phyloP scores from a whole-genome alignment of 1,140 invertebrate genomes.

The Euura lappo region DNA sequence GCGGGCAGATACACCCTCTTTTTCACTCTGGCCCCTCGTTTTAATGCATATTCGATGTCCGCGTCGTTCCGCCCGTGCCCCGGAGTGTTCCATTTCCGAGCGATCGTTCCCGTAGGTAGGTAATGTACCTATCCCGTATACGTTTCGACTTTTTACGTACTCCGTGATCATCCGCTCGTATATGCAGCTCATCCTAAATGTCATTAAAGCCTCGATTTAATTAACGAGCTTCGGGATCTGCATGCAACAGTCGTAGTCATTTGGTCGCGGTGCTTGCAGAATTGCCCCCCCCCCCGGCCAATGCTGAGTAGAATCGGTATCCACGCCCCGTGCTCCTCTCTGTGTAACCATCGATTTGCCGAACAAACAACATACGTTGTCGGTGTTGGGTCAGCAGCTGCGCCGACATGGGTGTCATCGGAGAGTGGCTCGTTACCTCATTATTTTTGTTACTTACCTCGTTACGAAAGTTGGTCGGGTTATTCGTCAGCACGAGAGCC shows the following conservation, averaged over 20 bases:
- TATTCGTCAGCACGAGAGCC: neutral
- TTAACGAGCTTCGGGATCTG: no score
- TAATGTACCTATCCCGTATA: no score
- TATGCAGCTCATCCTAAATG: neutral
- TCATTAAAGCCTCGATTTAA: neutral
- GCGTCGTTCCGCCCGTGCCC: neutral
- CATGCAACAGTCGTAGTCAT: no score
- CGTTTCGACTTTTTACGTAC: no score
- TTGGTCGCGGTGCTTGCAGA: no score
- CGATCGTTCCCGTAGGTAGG: neutral
- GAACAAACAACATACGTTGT: neutral
- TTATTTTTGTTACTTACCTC: neutral
- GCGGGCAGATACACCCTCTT: neutral
- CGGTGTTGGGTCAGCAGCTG: no score
- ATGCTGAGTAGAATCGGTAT: no score
- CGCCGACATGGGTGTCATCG: no score
- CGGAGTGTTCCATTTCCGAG: neutral
- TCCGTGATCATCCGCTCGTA: neutral
- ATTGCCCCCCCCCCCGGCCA: no score
- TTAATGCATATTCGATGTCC: slow-evolving; percentile 5
- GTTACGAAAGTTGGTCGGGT: neutral
- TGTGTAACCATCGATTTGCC: neutral
- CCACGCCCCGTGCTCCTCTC: no score
- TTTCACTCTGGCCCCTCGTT: neutral
- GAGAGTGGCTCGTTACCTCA: neutral